Evolutionary conservation across 2,113 vertebrate species (phyloP), one percentile per base, ranked within the genome.

Genomic region (Antennarius striatus): DNA sequence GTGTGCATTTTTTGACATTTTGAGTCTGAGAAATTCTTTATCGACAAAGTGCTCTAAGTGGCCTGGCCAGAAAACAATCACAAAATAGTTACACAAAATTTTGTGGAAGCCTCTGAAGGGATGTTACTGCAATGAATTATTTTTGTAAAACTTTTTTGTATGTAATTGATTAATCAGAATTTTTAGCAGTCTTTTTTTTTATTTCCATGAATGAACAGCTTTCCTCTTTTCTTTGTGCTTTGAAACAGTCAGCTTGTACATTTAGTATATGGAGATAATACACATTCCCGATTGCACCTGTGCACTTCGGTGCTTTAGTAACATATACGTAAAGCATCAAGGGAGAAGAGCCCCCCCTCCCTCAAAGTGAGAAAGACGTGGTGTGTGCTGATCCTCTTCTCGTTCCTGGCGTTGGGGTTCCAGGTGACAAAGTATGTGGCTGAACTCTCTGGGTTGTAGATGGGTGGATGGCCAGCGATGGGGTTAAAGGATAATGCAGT

Each of bases 401-500:
- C 70, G 48, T 63, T 71, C 53, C 68, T 48, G 65, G 68, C 47
- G 63, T 10, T 61, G 62, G 73, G 84, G 75, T 80, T 86, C 66
- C 83, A 86, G 89, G 84, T 91, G 91, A 92, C 89, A 74, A 83
- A 90, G 88, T 89, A 83, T 82, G 85, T 82, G 86, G 84, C 83
- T 91, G 89, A 89, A 92, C 87, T 90, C 85, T 73, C 45, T 14
- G 68, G 88, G 86, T 81, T 91, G 86, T 86, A 81, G 90, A 85
- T 79, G 85, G 88, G 82, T 77, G 86, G 84, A 77, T 89, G 91
- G 86, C 88, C 91, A 81, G 86, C 82, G 74, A 91, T 87, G 87
- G 93, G 92, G 91, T 94, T 93, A 91, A 85, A 85, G 87, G 73
- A 91, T 91, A 93, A 91, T 92, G 88, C 90, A 88, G 82, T 91